Percentiles rank a stretch among this genome's conserved stretches.
Evolutionary conservation across 2,113 vertebrate genomes (phyloP).

Genomic region (Columba janthina): DNA sequence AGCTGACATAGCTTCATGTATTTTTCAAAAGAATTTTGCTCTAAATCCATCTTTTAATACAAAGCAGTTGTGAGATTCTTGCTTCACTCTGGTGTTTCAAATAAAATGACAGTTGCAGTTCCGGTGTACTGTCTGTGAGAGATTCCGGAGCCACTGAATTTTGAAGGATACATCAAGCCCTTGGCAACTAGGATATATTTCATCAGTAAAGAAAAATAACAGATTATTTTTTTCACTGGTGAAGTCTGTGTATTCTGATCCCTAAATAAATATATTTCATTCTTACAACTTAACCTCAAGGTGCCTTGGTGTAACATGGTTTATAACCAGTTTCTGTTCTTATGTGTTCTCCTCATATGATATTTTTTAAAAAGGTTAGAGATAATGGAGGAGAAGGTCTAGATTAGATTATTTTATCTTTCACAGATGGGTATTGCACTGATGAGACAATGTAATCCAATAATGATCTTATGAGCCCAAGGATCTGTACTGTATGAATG

Average conservation of each 20-base stretch:
- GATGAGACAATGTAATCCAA: neutral
- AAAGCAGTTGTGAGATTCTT: neutral
- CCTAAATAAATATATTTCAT: neutral
- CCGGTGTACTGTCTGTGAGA: neutral
- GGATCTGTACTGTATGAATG: neutral
- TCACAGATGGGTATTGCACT: neutral
- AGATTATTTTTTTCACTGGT: neutral
- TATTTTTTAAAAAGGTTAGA: neutral
- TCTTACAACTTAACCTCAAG: neutral
- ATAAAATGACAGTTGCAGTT: neutral
- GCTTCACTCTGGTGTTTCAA: neutral
- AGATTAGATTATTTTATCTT: neutral
- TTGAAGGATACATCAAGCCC: neutral
- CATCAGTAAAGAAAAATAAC: neutral
- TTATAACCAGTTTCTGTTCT: neutral
- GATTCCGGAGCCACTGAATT: neutral
- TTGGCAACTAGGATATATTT: neutral
- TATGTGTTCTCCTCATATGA: neutral
- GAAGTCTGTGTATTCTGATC: conserved; percentile 4
- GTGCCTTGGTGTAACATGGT: neutral
- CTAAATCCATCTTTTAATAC: conserved; percentile 7
- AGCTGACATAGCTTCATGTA: neutral
- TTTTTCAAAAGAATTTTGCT: conserved; percentile 19
- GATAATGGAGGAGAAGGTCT: neutral
- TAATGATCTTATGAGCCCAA: neutral